Evolutionary conservation across 2,797 vertebrate genomes (phyloP).

Genomic region (Dermochelys coriacea): DNA sequence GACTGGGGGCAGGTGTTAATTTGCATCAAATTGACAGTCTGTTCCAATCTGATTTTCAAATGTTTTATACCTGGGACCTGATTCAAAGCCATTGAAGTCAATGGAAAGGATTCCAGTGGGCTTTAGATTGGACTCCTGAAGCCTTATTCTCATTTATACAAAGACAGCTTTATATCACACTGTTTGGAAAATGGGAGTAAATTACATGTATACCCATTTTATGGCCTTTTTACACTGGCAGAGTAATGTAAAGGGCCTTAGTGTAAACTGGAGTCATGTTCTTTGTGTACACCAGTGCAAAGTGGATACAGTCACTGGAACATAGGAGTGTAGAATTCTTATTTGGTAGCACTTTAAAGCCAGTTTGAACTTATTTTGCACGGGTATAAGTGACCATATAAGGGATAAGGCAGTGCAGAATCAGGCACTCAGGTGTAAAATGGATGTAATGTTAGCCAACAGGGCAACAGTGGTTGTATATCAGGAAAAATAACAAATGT

Average conservation of each 20-base stretch:
- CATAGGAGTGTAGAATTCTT: neutral
- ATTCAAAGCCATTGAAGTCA: neutral
- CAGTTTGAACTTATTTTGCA: neutral
- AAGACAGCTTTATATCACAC: neutral
- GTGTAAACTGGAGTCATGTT: neutral
- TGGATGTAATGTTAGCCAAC: neutral
- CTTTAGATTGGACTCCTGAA: neutral
- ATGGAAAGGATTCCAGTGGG: neutral
- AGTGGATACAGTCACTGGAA: neutral
- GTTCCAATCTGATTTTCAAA: neutral
- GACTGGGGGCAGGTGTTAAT: neutral
- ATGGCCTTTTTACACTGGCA: neutral
- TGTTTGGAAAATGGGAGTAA: neutral
- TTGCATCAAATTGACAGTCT: neutral
- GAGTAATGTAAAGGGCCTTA: neutral
- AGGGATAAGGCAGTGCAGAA: neutral
- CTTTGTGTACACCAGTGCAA: neutral
- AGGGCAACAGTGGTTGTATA: neutral
- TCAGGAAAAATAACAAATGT: neutral
- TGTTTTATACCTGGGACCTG: neutral
- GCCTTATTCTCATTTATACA: conserved; percentile 15
- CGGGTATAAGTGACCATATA: neutral
- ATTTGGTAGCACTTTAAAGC: neutral
- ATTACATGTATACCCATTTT: neutral
- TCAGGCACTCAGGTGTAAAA: neutral